Conservation (phyloP, 2,888 invertebrate genomes). For the Eupithecia exiguata region DNA sequence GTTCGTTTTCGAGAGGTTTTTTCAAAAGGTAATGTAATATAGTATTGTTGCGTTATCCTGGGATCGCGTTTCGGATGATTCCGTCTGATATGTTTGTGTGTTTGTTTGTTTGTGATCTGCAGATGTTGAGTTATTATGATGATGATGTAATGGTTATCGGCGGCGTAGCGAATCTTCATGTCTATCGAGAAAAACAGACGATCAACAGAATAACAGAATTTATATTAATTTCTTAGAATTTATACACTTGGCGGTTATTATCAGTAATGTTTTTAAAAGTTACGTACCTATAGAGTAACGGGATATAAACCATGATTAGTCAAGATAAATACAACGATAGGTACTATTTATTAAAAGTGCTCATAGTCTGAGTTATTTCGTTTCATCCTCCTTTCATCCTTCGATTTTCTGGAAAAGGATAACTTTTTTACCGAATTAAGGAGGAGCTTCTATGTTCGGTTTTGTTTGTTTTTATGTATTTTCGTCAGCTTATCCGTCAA, state of each 20-base stretch:
- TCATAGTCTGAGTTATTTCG: neutral
- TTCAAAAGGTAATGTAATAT: conserved; percentile 73
- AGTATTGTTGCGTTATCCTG: conserved; percentile 67
- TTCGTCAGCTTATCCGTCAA: no score
- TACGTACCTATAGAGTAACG: neutral
- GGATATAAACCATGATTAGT: neutral
- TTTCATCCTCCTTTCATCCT: neutral
- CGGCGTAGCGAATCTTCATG: neutral
- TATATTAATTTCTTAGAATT: no score
- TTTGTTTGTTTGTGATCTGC: conserved; percentile 40
- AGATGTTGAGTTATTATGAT: conserved; percentile 35
- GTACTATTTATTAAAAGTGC: neutral
- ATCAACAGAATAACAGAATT: no score
- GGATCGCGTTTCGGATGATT: conserved; percentile 69
- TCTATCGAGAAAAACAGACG: neutral
- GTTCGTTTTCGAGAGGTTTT: conserved; percentile 60
- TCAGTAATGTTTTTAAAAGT: neutral
- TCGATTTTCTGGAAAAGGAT: neutral
- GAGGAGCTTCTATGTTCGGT: no score
- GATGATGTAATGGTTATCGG: conserved; percentile 11
- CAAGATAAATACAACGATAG: neutral
- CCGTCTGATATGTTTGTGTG: conserved; percentile 43
- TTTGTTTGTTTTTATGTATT: no score
- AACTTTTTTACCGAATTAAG: no score
- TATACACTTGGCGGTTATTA: neutral